phyloP scores from a whole-genome alignment of 2,113 vertebrate genomes.

The Galeopterus variegatus region DNA sequence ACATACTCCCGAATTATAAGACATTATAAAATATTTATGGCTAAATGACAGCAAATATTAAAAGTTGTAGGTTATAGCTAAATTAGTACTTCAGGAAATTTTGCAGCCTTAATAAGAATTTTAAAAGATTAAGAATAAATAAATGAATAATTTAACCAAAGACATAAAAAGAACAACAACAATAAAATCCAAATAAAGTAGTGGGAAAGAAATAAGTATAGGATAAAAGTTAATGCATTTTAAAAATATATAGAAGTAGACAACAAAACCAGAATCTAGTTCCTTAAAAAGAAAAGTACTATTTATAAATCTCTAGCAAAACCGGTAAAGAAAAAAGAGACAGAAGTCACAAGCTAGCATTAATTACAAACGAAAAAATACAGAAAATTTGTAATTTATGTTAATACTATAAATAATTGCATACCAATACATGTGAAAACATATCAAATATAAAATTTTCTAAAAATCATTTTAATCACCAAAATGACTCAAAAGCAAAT shows the following conservation, averaged over 20 bases:
- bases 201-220: not conserved
- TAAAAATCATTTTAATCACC: not conserved
- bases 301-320: not conserved
- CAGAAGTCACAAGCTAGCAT: not conserved
- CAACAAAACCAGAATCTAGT: not conserved
- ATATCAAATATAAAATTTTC: not conserved
- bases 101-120: not conserved
- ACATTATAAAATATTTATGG: not conserved
- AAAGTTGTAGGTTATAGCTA: not conserved
- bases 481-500: constrained; percentile 19
- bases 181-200: not conserved
- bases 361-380: not conserved
- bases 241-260: not conserved
- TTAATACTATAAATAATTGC: not conserved
- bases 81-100: not conserved
- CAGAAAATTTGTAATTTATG: not conserved
- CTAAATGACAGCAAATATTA: not conserved
- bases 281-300: not conserved
- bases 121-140: not conserved
- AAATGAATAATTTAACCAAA: not conserved
- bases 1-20: not conserved
- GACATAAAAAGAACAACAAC: not conserved
- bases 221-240: not conserved
- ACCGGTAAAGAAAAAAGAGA: not conserved
- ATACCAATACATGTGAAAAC: not conserved